Conservation (phyloP, 2,113 vertebrate genomes). For the Ctenomys sociabilis region DNA sequence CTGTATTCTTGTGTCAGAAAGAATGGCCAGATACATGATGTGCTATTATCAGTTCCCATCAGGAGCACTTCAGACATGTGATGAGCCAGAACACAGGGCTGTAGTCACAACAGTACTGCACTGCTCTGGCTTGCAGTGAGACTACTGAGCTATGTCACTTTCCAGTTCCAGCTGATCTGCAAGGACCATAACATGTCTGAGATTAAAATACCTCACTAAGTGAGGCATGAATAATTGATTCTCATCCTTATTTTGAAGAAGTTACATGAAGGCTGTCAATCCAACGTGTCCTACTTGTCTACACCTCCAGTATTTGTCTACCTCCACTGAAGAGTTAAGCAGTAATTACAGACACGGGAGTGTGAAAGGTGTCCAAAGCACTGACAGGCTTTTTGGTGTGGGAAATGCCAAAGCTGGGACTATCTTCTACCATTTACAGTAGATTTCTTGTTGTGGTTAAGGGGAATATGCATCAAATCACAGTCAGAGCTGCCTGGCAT, state of each 20-base stretch:
- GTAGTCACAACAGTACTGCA: neutral
- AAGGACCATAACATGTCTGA: neutral
- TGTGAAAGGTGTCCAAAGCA: neutral
- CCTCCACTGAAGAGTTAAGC: neutral
- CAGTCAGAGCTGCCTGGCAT: neutral
- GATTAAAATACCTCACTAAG: slow-evolving; percentile 2
- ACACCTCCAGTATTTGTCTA: neutral
- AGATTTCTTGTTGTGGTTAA: slow-evolving; percentile 21
- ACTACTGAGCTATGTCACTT: neutral
- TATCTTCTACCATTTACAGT: neutral
- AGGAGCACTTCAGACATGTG: neutral
- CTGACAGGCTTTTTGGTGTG: neutral
- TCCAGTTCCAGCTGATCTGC: neutral
- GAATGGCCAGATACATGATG: neutral
- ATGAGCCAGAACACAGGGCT: neutral
- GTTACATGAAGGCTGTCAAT: neutral
- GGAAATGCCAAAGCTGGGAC: neutral
- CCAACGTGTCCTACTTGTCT: neutral
- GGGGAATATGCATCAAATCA: slow-evolving; percentile 15
- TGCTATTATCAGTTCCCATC: neutral
- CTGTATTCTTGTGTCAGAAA: neutral
- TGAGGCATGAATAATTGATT: slow-evolving; percentile 23
- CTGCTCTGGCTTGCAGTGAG: neutral
- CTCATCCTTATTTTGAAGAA: neutral
- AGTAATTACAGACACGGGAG: neutral